A percentile compares a stretch with the other conserved stretches of the same genome.
phyloP scores from a whole-genome alignment of 1,140 invertebrate genomes.

The Drosophila grimshawi region DNA sequence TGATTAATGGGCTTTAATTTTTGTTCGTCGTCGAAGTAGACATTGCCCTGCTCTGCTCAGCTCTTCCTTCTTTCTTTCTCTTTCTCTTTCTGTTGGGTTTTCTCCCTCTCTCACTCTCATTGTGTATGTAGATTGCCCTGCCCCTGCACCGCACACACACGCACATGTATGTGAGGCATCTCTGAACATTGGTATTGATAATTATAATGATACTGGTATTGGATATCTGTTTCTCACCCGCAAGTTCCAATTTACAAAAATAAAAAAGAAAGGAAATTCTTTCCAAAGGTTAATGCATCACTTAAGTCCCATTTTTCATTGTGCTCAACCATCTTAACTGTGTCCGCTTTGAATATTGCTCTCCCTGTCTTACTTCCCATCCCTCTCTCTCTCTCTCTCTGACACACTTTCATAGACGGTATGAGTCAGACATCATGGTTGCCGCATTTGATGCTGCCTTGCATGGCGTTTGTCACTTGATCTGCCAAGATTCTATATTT shows the following conservation, averaged over 20 bases:
- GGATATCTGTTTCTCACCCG: conserved; percentile 35
- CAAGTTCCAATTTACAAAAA: conserved; percentile 31
- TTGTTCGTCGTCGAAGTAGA: conserved; percentile 58
- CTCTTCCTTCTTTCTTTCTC: conserved; percentile 13
- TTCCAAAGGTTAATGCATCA: conserved; percentile 63
- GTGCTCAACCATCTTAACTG: conserved; percentile 54
- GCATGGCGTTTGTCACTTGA: not conserved
- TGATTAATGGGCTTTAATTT: conserved; percentile 83
- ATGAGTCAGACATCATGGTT: conserved; percentile 42
- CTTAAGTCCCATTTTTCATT: conserved; percentile 30
- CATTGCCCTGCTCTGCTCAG: conserved; percentile 22
- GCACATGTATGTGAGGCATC: conserved; percentile 3
- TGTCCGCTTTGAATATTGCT: not conserved
- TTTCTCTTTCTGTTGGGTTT: conserved; percentile 3
- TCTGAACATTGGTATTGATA: conserved; percentile 3
- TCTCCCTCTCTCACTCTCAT: not conserved
- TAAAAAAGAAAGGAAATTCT: conserved; percentile 40
- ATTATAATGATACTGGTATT: conserved; percentile 22
- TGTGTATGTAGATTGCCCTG: conserved; percentile 5
- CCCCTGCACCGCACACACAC: conserved; percentile 3
- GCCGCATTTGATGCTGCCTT: conserved; percentile 26
- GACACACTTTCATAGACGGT: not conserved
- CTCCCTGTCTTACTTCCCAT: not conserved
- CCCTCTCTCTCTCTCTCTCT: conserved; percentile 1
- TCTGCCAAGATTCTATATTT: not conserved